phyloP scores from a whole-genome alignment of 2,113 vertebrate species.

The Lipotes vexillifer region DNA sequence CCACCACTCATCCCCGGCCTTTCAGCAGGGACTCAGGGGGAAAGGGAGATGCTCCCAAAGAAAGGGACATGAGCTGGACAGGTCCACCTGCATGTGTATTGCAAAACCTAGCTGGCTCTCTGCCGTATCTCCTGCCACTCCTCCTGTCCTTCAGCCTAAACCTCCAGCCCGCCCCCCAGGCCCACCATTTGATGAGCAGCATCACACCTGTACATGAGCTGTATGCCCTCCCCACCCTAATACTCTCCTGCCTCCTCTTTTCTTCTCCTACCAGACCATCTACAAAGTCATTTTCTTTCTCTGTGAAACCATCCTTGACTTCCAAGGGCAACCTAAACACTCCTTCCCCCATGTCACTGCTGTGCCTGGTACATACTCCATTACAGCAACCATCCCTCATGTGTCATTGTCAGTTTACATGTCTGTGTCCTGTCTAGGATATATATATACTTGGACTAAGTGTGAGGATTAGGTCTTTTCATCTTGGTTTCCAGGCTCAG shows the following conservation, averaged over 20 bases:
- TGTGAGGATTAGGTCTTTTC: neutral
- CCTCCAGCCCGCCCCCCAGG: neutral
- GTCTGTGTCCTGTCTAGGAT: neutral
- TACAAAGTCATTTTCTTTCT: neutral
- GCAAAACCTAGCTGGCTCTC: neutral
- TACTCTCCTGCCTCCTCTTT: neutral
- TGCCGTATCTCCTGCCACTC: neutral
- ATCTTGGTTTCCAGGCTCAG: neutral
- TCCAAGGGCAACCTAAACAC: neutral
- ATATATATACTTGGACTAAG: neutral
- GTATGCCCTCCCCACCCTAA: fast-evolving
- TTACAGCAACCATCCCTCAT: fast-evolving
- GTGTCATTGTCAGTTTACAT: fast-evolving
- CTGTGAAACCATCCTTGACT: neutral
- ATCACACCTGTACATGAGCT: fast-evolving
- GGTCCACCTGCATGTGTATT: fast-evolving
- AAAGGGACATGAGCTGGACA: neutral
- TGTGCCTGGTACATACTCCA: neutral
- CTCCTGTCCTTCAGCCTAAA: neutral
- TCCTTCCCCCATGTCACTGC: neutral
- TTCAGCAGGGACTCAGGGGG: neutral
- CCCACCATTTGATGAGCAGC: fast-evolving
- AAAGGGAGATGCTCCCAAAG: neutral
- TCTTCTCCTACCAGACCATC: neutral
- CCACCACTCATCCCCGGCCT: neutral